Conservation (phyloP, 2,113 vertebrate species). For the Pseudopodoces humilis region DNA sequence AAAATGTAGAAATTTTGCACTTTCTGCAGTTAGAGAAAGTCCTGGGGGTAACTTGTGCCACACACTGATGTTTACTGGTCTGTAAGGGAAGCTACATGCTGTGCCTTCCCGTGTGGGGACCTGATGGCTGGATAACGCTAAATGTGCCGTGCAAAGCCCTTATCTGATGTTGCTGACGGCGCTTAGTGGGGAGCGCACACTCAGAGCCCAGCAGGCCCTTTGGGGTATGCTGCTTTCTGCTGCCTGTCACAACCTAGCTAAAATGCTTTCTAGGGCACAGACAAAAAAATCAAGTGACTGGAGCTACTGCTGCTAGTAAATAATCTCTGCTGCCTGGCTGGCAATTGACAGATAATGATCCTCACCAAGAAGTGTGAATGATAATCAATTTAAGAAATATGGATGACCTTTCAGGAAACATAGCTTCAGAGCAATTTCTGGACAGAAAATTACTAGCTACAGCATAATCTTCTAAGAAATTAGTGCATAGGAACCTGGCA, state of each 20-base stretch:
- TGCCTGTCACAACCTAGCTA: background rate
- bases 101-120: accelerated
- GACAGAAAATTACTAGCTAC: background rate
- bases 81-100: background rate
- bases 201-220: background rate
- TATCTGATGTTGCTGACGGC: background rate
- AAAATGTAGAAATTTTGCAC: background rate
- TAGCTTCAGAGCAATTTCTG: background rate
- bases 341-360: background rate
- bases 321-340: background rate
- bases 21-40: background rate
- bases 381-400: background rate
- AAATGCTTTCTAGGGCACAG: background rate
- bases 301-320: background rate
- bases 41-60: background rate
- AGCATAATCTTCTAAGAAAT: background rate
- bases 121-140: accelerated
- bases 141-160: background rate
- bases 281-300: background rate
- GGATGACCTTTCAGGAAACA: background rate
- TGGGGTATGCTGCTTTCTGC: background rate
- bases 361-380: background rate
- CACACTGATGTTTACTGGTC: background rate
- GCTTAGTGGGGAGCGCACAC: background rate
- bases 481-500: background rate